Base-by-base conservation (phyloP, 2,888 invertebrate species). In the Cerastoderma edule region DNA sequence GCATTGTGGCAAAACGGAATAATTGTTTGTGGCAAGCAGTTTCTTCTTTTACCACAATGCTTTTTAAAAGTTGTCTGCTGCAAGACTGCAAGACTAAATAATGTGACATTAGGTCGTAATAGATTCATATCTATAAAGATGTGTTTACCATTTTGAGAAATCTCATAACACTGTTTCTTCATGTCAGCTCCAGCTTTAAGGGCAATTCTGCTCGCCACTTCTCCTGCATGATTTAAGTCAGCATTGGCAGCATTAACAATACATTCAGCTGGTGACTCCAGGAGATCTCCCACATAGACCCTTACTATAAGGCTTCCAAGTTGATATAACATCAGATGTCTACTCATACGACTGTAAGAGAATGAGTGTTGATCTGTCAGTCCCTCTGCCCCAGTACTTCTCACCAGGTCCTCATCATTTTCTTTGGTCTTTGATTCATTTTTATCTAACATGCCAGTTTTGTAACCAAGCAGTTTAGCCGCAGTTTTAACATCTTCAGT, bases 241-340 rank as follows among this genome's bases (percentile, higher is more conserved):
- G 72, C 53, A 65, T 85, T 85, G 2, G 79, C 83, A 27, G 84
- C 82, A 74, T 80, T 84, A 4, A 85, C 83, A 54, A 85, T 80
- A 22, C 78, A 75, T 24, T 83, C 83, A 22, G 70, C 75, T 2
- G 63, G 53, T 0, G 73, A 27, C 30, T 78, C 67, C 8, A 77
- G 72, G 39, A 85, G 80, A 30, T 80, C 35, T 24, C 67, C 78
- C 33, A 60, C 33, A 66, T 76, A 81, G 1, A 85, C 74, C 30
- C 48, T 70, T 0, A 85, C 66, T 19, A 57, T 33, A 16, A 72
- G 39, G 2, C 32, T 30, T 28, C 63, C 72, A 22, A 13, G 44
- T 65, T 56, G 22, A 50, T 66, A 66, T 0, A 32, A n/a, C 24
- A 22, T 50, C 2, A 66, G 30, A 22, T 50, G n/a, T 32, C 24